phyloP scores from a whole-genome alignment of 2,888 invertebrate genomes.

The Sericinus montela region DNA sequence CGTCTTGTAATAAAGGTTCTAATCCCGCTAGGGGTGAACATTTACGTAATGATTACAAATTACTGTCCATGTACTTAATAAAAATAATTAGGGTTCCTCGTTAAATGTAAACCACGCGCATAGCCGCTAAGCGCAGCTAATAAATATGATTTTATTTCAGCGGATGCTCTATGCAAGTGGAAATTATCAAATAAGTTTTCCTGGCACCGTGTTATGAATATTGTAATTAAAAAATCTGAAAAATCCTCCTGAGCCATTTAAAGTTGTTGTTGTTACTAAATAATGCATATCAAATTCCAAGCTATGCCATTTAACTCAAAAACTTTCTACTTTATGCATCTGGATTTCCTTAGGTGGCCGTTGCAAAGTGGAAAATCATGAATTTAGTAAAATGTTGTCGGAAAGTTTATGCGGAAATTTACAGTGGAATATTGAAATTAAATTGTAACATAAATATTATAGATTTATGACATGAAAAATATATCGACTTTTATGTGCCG shows the following conservation, averaged over 20 bases:
- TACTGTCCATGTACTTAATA: too few species aligned
- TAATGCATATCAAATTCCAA: background rate
- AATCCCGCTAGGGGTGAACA: too few species aligned
- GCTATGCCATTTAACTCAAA: background rate
- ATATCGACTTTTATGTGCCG: too few species aligned
- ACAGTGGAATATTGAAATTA: too few species aligned
- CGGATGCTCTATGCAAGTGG: background rate
- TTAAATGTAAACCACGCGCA: too few species aligned
- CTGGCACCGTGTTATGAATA: background rate
- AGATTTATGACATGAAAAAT: too few species aligned
- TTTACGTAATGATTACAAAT: too few species aligned
- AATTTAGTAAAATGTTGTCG: background rate
- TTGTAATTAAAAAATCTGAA: background rate
- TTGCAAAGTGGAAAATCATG: background rate
- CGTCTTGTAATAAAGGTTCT: too few species aligned
- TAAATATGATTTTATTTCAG: too few species aligned
- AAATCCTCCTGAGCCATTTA: background rate
- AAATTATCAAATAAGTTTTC: background rate
- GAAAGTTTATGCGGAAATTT: too few species aligned
- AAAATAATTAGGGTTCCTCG: too few species aligned
- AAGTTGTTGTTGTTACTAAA: background rate
- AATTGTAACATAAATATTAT: background rate
- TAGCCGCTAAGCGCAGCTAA: too few species aligned
- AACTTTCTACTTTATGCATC: background rate
- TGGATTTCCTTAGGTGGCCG: background rate